Evolutionary conservation across 2,797 vertebrate genomes (phyloP).

Genomic region (Erethizon dorsatum): DNA sequence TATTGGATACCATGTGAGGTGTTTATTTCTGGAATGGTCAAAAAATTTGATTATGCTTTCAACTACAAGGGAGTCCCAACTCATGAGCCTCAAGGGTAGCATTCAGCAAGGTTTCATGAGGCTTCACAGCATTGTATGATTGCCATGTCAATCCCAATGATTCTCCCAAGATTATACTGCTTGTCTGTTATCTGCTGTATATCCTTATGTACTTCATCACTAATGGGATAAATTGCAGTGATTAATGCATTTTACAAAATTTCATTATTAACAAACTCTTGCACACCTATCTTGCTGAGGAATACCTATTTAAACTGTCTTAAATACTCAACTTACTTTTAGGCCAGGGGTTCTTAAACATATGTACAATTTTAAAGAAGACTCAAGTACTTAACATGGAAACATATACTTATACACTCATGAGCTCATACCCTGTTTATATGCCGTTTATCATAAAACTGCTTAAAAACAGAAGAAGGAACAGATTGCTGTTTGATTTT

Average conservation of each 20-base stretch:
- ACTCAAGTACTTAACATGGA: slow-evolving; percentile 50
- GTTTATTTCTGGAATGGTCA: slow-evolving; percentile 26
- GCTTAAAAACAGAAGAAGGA: slow-evolving; percentile 63
- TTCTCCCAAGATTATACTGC: slow-evolving; percentile 27
- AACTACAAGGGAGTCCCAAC: neutral
- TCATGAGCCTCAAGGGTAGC: neutral
- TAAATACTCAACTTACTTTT: slow-evolving; percentile 57
- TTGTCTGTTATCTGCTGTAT: slow-evolving; percentile 5
- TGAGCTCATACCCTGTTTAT: slow-evolving; percentile 10
- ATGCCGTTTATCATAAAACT: slow-evolving; percentile 37
- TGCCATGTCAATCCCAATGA: slow-evolving; percentile 5
- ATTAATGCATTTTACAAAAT: slow-evolving; percentile 39
- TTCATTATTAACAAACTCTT: neutral
- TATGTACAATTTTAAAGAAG: slow-evolving; percentile 40
- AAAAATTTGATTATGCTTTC: slow-evolving; percentile 55
- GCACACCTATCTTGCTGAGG: neutral
- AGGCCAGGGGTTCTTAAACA: slow-evolving; percentile 45
- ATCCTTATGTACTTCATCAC: slow-evolving; percentile 29
- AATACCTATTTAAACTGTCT: slow-evolving; percentile 25
- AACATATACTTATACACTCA: neutral
- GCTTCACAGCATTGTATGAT: slow-evolving; percentile 17
- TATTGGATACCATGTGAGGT: neutral
- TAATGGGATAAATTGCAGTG: slow-evolving; percentile 61
- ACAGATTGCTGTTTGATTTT: slow-evolving; percentile 49
- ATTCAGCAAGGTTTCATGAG: neutral